Percentiles rank a stretch among this genome's conserved stretches.
phyloP scores from a whole-genome alignment of 2,797 vertebrate genomes.

The Acanthornis magna region DNA sequence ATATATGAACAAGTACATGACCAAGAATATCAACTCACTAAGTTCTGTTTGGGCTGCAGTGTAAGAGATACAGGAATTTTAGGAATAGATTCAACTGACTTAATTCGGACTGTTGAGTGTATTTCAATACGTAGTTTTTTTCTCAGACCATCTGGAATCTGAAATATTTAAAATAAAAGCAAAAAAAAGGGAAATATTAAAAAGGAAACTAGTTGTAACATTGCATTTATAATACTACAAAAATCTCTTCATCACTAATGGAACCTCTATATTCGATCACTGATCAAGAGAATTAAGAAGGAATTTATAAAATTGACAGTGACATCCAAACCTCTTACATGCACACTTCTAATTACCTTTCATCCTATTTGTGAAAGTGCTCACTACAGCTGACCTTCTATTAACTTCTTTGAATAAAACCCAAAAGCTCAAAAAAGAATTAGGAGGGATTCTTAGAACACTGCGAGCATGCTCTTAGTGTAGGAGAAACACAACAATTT shows the following conservation, averaged over 20 bases:
- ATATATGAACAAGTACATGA: not conserved
- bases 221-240: not conserved
- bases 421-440: not conserved
- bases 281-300: not conserved
- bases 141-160: slow-evolving; percentile 85
- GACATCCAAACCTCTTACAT: not conserved
- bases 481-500: not conserved
- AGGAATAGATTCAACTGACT: slow-evolving; percentile 80
- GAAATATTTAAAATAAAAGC: slow-evolving; percentile 52
- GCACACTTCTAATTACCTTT: not conserved
- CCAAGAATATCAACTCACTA: slow-evolving; percentile 79
- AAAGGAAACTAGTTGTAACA: not conserved
- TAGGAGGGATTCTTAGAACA: not conserved
- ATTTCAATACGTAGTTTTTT: slow-evolving; percentile 78
- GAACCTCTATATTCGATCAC: not conserved
- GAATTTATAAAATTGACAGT: not conserved
- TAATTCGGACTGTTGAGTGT: slow-evolving; percentile 87
- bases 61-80: slow-evolving; percentile 81
- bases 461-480: not conserved
- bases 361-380: not conserved
- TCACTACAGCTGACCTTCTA: not conserved
- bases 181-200: not conserved
- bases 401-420: not conserved
- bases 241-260: not conserved
- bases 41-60: slow-evolving; percentile 79